Base-by-base conservation (phyloP, 2,888 invertebrate genomes). In the Elysia crispata region DNA sequence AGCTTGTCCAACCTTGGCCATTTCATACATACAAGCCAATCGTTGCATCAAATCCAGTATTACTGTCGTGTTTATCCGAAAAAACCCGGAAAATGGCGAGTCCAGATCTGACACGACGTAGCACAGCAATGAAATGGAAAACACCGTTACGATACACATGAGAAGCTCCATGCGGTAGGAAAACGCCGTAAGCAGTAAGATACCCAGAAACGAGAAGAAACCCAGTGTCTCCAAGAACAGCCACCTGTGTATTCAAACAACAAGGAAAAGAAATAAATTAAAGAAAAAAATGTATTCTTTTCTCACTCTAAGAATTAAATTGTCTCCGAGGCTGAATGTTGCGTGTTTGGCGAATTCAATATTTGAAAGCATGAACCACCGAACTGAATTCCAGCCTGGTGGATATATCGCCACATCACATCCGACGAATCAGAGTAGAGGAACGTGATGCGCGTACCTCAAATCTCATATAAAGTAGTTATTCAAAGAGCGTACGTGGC, bases 111-210 rank as follows among this genome's bases (percentile, higher is more conserved):
- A 86, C 6, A 88, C 86, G 62, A 88, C 87, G 76, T 85, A 87
- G 72, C 89, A 89, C 28, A 89, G 85, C 81, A 89, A 85, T 41
- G 86, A 86, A 83, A 89, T 89, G 73, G 89, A 89, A 84, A 88
- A 88, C 50, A 89, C 89, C n/a, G 89, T 89, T 72, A 89, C 83
- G 81, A 89, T 85, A 78, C 89, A 89, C 87, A 89, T 89, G 67
- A 85, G 82, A 33, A 89, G 83, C 81, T 89, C 88, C 84, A 89
- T 85, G 13, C 86, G 76, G 79, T 87, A 86, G 15, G 88, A 88
- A 64, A 85, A 79, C 3, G 88, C 87, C 33, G 84, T 82, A 23
- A 89, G 76, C 76, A 89, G 81, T 31, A 89, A 81, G 62, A 89
- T 86, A 8, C 89, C 89, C 60, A 89, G 85, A 81, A 89, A 88